Evolutionary conservation across 2,888 invertebrate species (phyloP), one percentile per base, ranked within the genome.

Genomic region (Heliconius hortense): DNA sequence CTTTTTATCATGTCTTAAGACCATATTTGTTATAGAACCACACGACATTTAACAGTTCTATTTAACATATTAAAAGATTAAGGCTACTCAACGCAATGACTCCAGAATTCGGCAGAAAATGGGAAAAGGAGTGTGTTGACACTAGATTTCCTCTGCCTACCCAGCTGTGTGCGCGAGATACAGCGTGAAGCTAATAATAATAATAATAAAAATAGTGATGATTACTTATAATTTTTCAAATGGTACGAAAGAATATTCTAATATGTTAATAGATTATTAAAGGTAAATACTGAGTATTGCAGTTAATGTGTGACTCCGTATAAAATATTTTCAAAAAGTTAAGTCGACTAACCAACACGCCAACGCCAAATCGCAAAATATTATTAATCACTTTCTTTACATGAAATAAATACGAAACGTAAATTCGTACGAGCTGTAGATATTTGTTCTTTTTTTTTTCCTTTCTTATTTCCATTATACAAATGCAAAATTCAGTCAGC

Each of bases 1-100:
- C 82, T 81, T 81, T 82, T 83, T 82, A 83, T 82, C 83, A 84
- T 80, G 82, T 85, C 84, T 81, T 74, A 15, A 77, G 79, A 84
- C 84, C 82, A 83, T 84, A 84, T 82, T 85, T 83, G 69, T 35
- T 35, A 35, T 35, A 10, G 10, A 84, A 86, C 79, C 83, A 84
- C 82, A 21, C 39, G 2, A 24, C 53, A n/a, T 56, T 48, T 48
- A 48, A 48, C 48, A 18, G 43, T 18, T 43, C 5, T 1, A 39
- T 43, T 43, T 43, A 5, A 10, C 39, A 11, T 39, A 39, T 39
- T 39, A 39, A 39, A 39, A 10, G 10, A 11, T 11, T n/a, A n/a
- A n/a, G 39, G 39, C 11, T 39, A 5, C 31, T 31, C 31, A 31
- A 39, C 39, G 39, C 39, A 43, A 43, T 43, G 39, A 11, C 39